Percentiles rank a stretch among this genome's conserved stretches.
phyloP scores from a whole-genome alignment of 2,113 vertebrate species.

The Platysteira castanea region DNA sequence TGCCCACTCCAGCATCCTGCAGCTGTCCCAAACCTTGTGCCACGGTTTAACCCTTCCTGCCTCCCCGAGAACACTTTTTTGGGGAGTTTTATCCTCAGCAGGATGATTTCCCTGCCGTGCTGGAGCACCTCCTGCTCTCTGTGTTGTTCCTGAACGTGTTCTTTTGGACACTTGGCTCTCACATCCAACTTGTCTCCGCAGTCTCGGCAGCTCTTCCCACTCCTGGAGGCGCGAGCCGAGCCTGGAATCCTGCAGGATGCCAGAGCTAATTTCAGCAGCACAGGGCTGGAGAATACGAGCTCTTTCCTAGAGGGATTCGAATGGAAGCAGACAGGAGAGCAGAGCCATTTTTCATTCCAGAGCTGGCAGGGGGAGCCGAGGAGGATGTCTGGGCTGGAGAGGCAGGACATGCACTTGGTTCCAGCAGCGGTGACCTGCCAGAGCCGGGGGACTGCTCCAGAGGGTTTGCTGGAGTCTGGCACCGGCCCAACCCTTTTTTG shows the following conservation, averaged over 20 bases:
- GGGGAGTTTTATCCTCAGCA: neutral
- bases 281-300: constrained; percentile 18
- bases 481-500: neutral
- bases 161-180: constrained; percentile 14
- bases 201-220: neutral
- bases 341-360: constrained; percentile 13
- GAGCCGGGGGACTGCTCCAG: neutral
- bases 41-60: neutral
- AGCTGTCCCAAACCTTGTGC: neutral
- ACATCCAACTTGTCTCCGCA: neutral
- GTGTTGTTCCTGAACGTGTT: neutral
- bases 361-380: constrained; percentile 21
- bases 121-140: neutral
- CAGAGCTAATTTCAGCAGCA: constrained; percentile 55
- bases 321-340: constrained; percentile 42
- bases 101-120: neutral
- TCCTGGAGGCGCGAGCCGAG: neutral
- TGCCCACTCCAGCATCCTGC: neutral
- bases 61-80: neutral
- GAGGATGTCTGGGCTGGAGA: constrained; percentile 45
- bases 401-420: neutral
- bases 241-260: neutral
- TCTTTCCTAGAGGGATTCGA: constrained; percentile 44
- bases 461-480: neutral
- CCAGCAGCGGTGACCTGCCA: constrained; percentile 27